phyloP scores from a whole-genome alignment of 2,113 vertebrate species.

The human (Homo sapiens) region GRCh38 chr6:93998001-93998500 shows the following conservation, averaged over 20 bases:
- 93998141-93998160: neutral
- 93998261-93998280: neutral
- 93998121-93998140: neutral
- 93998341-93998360: neutral
- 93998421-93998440: neutral
- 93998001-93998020: neutral
- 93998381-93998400: neutral
- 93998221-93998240: neutral
- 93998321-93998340: neutral
- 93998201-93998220: neutral
- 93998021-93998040: neutral
- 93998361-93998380: neutral
- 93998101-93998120: neutral
- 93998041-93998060: rapidly evolving
- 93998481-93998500: neutral
- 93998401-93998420: neutral
- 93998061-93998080: rapidly evolving
- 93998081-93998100: neutral
- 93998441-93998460: neutral
- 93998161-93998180: neutral
- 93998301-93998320: neutral
- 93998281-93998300: neutral
- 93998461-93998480: neutral
- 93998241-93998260: neutral
- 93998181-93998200: neutral